Evolutionary conservation across 37 sponge, comb jelly and placozoan genomes (phyloP).

Genomic region (Oopsacas minuta): DNA sequence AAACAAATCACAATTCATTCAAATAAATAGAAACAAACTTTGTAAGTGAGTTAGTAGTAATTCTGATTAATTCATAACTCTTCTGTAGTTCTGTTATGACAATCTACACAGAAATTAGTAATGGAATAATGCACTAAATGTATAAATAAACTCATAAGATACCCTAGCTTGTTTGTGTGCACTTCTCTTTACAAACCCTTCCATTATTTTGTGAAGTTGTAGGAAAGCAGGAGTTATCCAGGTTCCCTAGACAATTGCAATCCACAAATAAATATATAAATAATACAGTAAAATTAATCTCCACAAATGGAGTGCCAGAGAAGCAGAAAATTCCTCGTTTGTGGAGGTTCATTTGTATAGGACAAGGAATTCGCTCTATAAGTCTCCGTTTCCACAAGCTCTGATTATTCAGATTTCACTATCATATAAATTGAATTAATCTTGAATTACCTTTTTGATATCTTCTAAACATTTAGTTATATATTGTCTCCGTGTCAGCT

Average conservation of each 20-base stretch:
- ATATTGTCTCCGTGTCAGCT: conserved; percentile 44
- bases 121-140: too few species aligned
- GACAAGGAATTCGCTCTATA: too few species aligned
- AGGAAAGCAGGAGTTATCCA: conserved; percentile 56
- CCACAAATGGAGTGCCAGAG: too few species aligned
- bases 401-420: too few species aligned
- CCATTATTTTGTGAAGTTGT: conserved; percentile 48
- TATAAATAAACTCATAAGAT: neutral
- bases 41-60: conserved; percentile 27
- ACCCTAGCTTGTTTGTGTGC: neutral
- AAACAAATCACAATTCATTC: too few species aligned
- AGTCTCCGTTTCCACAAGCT: too few species aligned
- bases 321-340: too few species aligned
- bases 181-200: conserved; percentile 35
- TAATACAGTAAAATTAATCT: too few species aligned
- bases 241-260: conserved; percentile 24
- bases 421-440: neutral
- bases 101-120: conserved; percentile 21
- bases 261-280: too few species aligned
- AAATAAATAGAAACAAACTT: conserved; percentile 25
- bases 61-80: conserved; percentile 44
- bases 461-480: conserved; percentile 63
- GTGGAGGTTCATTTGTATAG: too few species aligned
- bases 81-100: conserved; percentile 57
- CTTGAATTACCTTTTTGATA: conserved; percentile 63